These are phyloP conservation scores for Phengaris alcon DNA, from an alignment of 2,888 invertebrate species.

Conservation along the genomic window DNA sequence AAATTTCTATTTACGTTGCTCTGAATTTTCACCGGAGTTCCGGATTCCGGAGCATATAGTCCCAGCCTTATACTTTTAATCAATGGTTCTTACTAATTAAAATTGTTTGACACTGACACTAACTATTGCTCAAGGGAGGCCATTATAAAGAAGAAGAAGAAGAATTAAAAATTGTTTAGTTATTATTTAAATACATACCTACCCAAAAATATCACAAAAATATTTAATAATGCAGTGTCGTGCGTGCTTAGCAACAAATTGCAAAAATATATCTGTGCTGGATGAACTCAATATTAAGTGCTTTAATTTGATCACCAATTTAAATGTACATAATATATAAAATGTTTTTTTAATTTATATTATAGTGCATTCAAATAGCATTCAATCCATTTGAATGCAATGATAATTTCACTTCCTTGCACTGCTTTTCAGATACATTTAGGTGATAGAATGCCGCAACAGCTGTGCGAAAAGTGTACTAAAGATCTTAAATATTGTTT, in stretches of 20 bases:
- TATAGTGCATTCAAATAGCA: no score
- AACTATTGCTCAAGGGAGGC: no score
- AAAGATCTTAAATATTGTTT: slow-evolving; percentile 48
- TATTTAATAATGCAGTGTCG: slow-evolving; percentile 53
- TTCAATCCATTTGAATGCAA: no score
- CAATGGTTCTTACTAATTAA: no score
- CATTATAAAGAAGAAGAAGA: no score
- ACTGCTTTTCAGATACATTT: slow-evolving; percentile 47
- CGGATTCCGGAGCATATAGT: no score
- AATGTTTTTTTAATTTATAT: neutral
- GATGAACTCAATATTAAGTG: slow-evolving; percentile 48
- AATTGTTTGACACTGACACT: no score
- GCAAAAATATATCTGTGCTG: slow-evolving; percentile 43
- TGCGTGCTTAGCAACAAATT: slow-evolving; percentile 52
- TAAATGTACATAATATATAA: slow-evolving; percentile 46
- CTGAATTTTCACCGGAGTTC: no score
- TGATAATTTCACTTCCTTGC: neutral
- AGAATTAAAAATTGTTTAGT: no score
- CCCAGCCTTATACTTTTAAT: no score
- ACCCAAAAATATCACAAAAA: neutral
- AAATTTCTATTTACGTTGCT: no score
- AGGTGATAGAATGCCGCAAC: slow-evolving; percentile 52
- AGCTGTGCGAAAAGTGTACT: slow-evolving; percentile 49
- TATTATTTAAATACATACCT: no score
- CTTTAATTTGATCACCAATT: slow-evolving; percentile 57